phyloP scores from a whole-genome alignment of 2,113 vertebrate genomes.

The Stomatorhinus ivindoensis region DNA sequence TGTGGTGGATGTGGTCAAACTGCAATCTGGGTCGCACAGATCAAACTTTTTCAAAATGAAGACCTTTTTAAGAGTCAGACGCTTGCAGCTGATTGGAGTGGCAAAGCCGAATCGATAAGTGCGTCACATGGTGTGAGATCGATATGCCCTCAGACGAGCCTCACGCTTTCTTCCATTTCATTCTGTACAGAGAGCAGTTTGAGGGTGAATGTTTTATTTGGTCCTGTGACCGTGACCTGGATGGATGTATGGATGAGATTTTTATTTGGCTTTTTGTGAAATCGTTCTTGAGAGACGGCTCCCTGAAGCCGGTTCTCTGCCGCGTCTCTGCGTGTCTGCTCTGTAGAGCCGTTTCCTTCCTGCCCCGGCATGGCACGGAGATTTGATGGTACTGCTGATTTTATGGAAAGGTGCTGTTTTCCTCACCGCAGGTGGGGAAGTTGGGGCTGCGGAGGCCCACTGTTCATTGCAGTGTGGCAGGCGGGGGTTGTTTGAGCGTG shows the following conservation, averaged over 20 bases:
- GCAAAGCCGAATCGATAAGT: background rate
- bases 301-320: background rate
- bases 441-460: background rate
- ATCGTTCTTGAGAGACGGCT: background rate
- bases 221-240: background rate
- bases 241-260: background rate
- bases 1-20: background rate
- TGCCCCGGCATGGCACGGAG: background rate
- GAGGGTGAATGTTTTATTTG: background rate
- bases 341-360: background rate
- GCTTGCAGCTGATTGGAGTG: background rate
- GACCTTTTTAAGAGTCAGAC: background rate
- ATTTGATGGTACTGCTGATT: background rate
- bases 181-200: background rate
- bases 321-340: background rate
- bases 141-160: background rate
- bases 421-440: background rate
- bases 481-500: background rate
- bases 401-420: background rate
- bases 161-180: background rate
- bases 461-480: background rate
- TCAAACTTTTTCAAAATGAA: background rate
- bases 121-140: background rate
- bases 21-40: background rate
- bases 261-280: background rate